phyloP scores from a whole-genome alignment of 1,140 invertebrate genomes.

The Drosophila pseudoobscura region DNA sequence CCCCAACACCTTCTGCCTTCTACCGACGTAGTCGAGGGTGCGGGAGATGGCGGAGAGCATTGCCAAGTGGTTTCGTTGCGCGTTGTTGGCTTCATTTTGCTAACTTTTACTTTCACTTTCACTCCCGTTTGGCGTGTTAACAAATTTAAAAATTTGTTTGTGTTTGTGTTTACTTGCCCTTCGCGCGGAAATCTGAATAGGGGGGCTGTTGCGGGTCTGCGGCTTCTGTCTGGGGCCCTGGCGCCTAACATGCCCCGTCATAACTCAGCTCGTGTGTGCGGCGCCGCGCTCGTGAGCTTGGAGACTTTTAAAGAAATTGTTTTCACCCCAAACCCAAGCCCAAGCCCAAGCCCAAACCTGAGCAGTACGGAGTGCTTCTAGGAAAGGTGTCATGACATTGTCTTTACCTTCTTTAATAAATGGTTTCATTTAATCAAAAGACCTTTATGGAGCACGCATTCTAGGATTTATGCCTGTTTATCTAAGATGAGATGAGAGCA shows the following conservation, averaged over 20 bases:
- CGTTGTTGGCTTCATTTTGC: slow-evolving; percentile 60
- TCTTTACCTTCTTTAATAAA: slow-evolving; percentile 76
- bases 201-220: slow-evolving; percentile 6
- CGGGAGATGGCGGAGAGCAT: slow-evolving; percentile 46
- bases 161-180: slow-evolving; percentile 56
- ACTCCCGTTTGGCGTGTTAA: slow-evolving; percentile 66
- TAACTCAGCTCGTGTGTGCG: slow-evolving; percentile 43
- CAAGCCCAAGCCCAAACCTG: neutral
- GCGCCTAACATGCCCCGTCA: slow-evolving; percentile 48
- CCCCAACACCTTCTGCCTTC: slow-evolving; percentile 1
- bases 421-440: slow-evolving; percentile 80
- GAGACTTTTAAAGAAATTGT: slow-evolving; percentile 78
- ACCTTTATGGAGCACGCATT: slow-evolving; percentile 63
- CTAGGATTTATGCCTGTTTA: slow-evolving; percentile 66
- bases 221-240: slow-evolving; percentile 27
- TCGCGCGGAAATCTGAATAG: slow-evolving; percentile 3
- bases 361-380: slow-evolving; percentile 23
- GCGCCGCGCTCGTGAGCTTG: slow-evolving; percentile 10
- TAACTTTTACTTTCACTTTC: slow-evolving; percentile 45
- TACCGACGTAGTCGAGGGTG: slow-evolving; percentile 44
- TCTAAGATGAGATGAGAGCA: slow-evolving; percentile 37
- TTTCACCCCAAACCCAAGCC: slow-evolving; percentile 26
- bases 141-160: slow-evolving; percentile 81
- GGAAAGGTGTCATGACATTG: slow-evolving; percentile 67
- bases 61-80: slow-evolving; percentile 58